These are phyloP conservation scores for Prostheceraeus crozeri DNA, from an alignment of 2,888 invertebrate species.

Conservation along the genomic window DNA sequence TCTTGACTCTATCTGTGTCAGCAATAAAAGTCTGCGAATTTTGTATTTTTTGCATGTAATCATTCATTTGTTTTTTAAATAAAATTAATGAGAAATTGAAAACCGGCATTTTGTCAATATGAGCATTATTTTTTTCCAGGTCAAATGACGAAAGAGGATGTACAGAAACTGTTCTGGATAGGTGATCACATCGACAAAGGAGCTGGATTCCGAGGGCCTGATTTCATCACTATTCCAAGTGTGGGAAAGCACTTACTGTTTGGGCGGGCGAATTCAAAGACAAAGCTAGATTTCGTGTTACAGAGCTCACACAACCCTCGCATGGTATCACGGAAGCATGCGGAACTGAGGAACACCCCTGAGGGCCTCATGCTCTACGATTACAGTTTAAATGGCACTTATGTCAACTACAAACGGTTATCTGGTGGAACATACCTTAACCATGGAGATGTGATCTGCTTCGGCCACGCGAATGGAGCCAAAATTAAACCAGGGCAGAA, in stretches of 20 bases:
- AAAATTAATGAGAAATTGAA: too few relatives aligned
- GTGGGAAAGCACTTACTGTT: conserved; percentile 28
- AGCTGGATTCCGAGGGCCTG: too few relatives aligned
- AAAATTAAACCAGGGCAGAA: conserved; percentile 37
- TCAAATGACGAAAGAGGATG: too few relatives aligned
- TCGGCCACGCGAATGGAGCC: conserved; percentile 38
- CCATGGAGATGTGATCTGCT: conserved; percentile 37
- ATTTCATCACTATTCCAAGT: too few relatives aligned
- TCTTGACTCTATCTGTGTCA: too few relatives aligned
- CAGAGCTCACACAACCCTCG: conserved; percentile 35
- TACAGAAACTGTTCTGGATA: too few relatives aligned
- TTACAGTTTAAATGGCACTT: conserved; percentile 39
- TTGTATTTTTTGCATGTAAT: too few relatives aligned
- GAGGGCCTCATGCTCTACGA: conserved; percentile 37
- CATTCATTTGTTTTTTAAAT: too few relatives aligned
- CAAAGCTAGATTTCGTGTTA: conserved; percentile 35
- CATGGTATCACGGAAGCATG: conserved; percentile 38
- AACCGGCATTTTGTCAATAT: too few relatives aligned
- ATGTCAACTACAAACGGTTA: conserved; percentile 36
- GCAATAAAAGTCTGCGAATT: too few relatives aligned
- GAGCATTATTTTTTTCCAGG: too few relatives aligned
- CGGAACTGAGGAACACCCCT: conserved; percentile 18
- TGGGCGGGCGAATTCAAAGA: conserved; percentile 38
- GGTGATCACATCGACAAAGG: too few relatives aligned
- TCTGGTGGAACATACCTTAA: conserved; percentile 30